Evolutionary conservation across 2,888 invertebrate species (phyloP), one percentile per base, ranked within the genome.

Genomic region (Tetragnatha montana): DNA sequence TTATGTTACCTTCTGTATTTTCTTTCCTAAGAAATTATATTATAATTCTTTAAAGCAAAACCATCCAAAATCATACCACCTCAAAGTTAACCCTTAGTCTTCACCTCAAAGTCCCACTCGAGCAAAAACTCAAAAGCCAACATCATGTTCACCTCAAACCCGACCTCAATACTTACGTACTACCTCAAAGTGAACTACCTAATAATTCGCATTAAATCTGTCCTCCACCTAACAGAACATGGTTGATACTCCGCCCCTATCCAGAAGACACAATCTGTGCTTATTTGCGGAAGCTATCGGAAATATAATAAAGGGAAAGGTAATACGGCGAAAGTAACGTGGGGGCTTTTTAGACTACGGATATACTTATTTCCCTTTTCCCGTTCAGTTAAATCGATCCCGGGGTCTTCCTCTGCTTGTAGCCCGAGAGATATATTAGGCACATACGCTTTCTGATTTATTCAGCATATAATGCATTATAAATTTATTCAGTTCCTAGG

Each of bases 251-350:
- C 87, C 76, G 10, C 70, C 87, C 87, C 87, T 50, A 70, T 81
- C 50, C 74, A 69, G 81, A 70, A 22, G 81, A 81, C 87, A 87
- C 87, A 87, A 87, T 87, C 87, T 87, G 87, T 87, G 81, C 87
- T 87, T 87, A 87, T 87, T 87, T 87, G 87, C 81, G 87, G 87
- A 76, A 87, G 81, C 81, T 87, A 87, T 87, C 87, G 87, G 87
- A 87, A 87, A 87, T 87, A 87, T 87, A 87, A 87, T 87, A 87
- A 87, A 87, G 87, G 76, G 76, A 68, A 87, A 68, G 79, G 70
- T 85, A 81, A 87, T 81, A 87, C 75, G 87, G 81, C 81, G 81
- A 87, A 87, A 81, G 87, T 87, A 87, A 87, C 81, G 76, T 70
- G 76, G 51, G 70, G 75, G 51, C 71, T 85, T 51, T 81, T 71